These are phyloP conservation scores for Drosophila limbata DNA, from an alignment of 2,888 invertebrate genomes.

Conservation along the genomic window DNA sequence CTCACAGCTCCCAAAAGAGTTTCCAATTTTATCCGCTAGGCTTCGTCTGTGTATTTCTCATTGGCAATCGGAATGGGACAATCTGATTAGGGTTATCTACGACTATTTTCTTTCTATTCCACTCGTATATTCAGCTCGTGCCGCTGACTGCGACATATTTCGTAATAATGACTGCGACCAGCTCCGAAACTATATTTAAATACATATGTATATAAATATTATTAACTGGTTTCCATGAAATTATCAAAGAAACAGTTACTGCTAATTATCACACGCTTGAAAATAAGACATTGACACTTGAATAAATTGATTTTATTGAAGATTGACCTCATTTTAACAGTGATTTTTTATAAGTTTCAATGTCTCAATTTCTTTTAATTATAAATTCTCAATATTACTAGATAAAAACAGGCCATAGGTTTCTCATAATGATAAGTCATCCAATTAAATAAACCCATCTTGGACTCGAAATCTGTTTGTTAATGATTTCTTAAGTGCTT, in stretches of 20 bases:
- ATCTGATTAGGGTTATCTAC: constrained; percentile 29
- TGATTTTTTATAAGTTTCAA: background rate
- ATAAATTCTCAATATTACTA: background rate
- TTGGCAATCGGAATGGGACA: constrained; percentile 19
- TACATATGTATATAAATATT: background rate
- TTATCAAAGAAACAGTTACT: constrained; percentile 6
- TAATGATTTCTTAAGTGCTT: constrained; percentile 20
- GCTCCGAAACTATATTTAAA: background rate
- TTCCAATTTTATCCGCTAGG: constrained; percentile 66
- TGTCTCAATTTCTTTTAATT: constrained; percentile 5
- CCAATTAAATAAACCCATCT: constrained; percentile 4
- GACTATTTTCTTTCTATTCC: constrained; percentile 1
- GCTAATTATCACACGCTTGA: background rate
- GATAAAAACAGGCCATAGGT: constrained; percentile 9
- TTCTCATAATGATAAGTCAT: constrained; percentile 17
- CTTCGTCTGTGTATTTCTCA: constrained; percentile 20
- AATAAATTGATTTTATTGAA: background rate
- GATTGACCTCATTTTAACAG: background rate
- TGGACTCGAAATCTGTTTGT: constrained; percentile 4
- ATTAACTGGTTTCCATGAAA: background rate
- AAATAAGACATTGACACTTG: background rate
- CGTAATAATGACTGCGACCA: constrained; percentile 3
- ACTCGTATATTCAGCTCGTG: background rate
- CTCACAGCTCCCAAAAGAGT: constrained; percentile 41
- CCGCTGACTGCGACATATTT: constrained; percentile 1